Percentiles rank a stretch among this genome's conserved stretches.
phyloP scores from a whole-genome alignment of 1,140 invertebrate genomes.

The Eriocheir sinensis region DNA sequence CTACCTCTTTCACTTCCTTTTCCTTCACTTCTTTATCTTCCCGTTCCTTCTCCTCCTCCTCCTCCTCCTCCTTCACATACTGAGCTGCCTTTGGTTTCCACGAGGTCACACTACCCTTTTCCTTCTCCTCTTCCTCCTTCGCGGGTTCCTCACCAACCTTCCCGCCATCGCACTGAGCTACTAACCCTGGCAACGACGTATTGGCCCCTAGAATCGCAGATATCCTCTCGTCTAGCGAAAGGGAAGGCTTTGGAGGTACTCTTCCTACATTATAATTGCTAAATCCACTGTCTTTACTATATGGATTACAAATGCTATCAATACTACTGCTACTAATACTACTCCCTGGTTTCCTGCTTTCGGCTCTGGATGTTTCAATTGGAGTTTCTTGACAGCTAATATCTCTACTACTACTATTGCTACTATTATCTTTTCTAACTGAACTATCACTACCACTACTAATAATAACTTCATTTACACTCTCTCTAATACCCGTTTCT shows the following conservation, averaged over 20 bases:
- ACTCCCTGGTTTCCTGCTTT: too few species aligned
- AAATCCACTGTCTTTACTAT: too few species aligned
- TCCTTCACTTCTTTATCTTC: background rate
- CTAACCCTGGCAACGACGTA: background rate
- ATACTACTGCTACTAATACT: too few species aligned
- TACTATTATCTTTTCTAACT: too few species aligned
- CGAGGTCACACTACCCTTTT: too few species aligned
- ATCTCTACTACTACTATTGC: too few species aligned
- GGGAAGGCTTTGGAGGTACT: background rate
- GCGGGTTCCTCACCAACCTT: background rate
- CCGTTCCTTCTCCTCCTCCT: background rate
- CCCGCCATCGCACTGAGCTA: background rate
- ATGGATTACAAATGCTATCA: too few species aligned
- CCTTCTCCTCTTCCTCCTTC: background rate
- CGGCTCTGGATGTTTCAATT: too few species aligned
- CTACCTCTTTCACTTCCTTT: background rate
- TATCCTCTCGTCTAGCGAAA: conserved; percentile 66
- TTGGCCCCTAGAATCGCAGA: conserved; percentile 55
- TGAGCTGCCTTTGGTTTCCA: background rate
- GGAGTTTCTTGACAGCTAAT: too few species aligned
- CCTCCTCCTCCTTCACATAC: background rate
- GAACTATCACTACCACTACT: too few species aligned
- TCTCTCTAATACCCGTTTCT: background rate
- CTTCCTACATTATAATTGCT: background rate
- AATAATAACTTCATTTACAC: too few species aligned